phyloP scores from a whole-genome alignment of 2,113 vertebrate genomes.

The Psittacus erithacus region DNA sequence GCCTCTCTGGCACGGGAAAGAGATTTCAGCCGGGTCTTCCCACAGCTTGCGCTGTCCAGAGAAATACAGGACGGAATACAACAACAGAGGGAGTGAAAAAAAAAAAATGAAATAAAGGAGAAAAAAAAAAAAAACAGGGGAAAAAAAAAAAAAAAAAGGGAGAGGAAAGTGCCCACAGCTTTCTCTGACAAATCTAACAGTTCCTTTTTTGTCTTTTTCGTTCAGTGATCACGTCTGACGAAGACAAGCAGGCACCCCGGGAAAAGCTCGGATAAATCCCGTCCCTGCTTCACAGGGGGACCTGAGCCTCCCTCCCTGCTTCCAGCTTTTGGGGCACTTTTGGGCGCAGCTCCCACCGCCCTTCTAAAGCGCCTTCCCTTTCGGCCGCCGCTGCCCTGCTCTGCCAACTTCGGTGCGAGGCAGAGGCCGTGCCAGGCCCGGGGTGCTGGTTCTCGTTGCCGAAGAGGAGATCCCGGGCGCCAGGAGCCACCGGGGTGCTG shows the following conservation, averaged over 20 bases:
- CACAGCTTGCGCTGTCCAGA: background rate
- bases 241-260: background rate
- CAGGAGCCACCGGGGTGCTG: background rate
- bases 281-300: background rate
- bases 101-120: background rate
- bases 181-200: background rate
- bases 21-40: background rate
- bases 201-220: background rate
- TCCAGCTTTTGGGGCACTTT: background rate
- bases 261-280: background rate
- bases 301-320: background rate
- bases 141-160: rapidly evolving
- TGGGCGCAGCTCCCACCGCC: background rate
- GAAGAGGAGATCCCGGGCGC: background rate
- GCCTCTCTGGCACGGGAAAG: conserved; percentile 10
- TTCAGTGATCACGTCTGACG: background rate
- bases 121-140: rapidly evolving
- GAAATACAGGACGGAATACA: background rate
- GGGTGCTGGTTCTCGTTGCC: background rate
- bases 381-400: background rate
- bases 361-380: background rate
- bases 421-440: background rate
- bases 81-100: background rate
- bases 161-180: background rate
- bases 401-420: background rate